These are phyloP conservation scores for Coilia nasus DNA, from an alignment of 2,797 vertebrate species.

Conservation along the genomic window DNA sequence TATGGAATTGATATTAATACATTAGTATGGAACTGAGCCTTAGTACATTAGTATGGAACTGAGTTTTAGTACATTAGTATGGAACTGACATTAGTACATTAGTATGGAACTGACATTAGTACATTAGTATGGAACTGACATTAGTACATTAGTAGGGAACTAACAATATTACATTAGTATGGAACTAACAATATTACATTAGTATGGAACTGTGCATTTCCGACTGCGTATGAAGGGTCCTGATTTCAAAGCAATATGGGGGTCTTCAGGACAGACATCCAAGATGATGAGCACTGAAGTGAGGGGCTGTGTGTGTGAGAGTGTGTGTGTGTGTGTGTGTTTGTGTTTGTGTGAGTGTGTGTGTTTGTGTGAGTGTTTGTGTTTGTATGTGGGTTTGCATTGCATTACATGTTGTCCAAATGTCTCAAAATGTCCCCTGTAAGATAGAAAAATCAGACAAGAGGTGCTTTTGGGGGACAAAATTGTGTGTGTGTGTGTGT, in stretches of 20 bases:
- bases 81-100: too few relatives aligned
- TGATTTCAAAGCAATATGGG: neutral
- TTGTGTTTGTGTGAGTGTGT: neutral
- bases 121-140: neutral
- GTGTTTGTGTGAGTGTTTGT: too few relatives aligned
- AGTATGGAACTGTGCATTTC: neutral
- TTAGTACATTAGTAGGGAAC: neutral
- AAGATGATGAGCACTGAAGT: neutral
- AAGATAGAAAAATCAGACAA: too few relatives aligned
- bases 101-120: neutral
- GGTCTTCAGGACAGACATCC: neutral
- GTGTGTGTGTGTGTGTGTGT: neutral
- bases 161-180: neutral
- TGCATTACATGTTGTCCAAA: too few relatives aligned
- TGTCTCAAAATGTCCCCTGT: too few relatives aligned
- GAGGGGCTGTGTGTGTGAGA: neutral
- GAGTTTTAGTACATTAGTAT: too few relatives aligned
- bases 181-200: neutral
- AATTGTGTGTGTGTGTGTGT: neutral
- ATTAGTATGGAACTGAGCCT: too few relatives aligned
- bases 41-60: too few relatives aligned
- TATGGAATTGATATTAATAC: too few relatives aligned
- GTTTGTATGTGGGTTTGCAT: too few relatives aligned
- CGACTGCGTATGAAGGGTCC: neutral
- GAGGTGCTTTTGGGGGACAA: too few relatives aligned